A percentile compares a stretch with the other conserved stretches of the same genome.
phyloP scores from a whole-genome alignment of 2,888 invertebrate genomes.

The Dilophus febrilis region DNA sequence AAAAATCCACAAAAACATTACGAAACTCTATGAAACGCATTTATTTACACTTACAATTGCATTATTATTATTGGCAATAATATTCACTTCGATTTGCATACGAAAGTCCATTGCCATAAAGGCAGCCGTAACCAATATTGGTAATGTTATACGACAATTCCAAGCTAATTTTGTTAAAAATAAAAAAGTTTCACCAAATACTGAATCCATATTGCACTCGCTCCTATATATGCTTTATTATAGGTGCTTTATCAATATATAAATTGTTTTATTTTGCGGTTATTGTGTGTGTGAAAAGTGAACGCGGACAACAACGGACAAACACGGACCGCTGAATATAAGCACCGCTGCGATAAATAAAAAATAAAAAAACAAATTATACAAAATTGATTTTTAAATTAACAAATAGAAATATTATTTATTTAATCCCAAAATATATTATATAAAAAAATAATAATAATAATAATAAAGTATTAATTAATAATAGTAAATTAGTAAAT shows the following conservation, averaged over 20 bases:
- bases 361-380: too few species aligned
- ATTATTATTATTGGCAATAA: too few species aligned
- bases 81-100: slow-evolving; percentile 48
- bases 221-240: too few species aligned
- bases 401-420: too few species aligned
- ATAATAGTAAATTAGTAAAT: neutral
- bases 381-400: too few species aligned
- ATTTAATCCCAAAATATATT: neutral
- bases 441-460: neutral
- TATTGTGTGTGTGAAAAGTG: too few species aligned
- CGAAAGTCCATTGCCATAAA: slow-evolving; percentile 49
- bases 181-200: slow-evolving; percentile 34
- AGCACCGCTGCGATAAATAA: neutral
- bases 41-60: too few species aligned
- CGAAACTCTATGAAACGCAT: too few species aligned
- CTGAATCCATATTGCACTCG: slow-evolving; percentile 27
- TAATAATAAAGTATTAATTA: too few species aligned
- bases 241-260: too few species aligned
- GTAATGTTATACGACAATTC: slow-evolving; percentile 48
- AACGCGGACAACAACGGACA: neutral
- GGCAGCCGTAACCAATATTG: slow-evolving; percentile 44
- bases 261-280: too few species aligned
- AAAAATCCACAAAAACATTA: too few species aligned
- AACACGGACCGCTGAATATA: neutral
- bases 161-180: slow-evolving; percentile 56